Conservation (phyloP, 2,113 vertebrate species). For the Neotragus pygmaeus region DNA sequence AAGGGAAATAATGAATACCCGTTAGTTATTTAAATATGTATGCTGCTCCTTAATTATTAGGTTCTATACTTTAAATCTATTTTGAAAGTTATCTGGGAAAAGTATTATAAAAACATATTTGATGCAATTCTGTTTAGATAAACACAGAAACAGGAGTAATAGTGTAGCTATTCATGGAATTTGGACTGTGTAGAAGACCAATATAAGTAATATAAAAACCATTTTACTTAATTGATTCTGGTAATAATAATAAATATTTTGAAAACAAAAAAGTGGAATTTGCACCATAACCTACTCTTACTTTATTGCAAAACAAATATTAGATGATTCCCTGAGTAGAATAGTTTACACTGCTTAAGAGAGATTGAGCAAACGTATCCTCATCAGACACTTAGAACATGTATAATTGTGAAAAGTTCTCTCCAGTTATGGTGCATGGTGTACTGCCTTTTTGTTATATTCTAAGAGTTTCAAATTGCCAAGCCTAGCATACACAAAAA, state of each 20-base stretch:
- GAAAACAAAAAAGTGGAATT: not conserved
- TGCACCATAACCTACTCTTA: not conserved
- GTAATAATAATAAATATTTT: slow-evolving; percentile 29
- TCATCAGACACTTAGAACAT: not conserved
- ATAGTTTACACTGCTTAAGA: not conserved
- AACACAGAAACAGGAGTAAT: not conserved
- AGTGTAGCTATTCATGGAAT: not conserved
- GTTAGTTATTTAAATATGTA: not conserved
- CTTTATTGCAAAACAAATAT: not conserved
- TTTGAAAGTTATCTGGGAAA: not conserved
- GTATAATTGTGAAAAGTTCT: not conserved
- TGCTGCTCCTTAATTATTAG: not conserved
- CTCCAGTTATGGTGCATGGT: not conserved
- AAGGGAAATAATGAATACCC: not conserved
- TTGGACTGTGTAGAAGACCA: not conserved
- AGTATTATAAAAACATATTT: not conserved
- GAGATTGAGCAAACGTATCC: not conserved
- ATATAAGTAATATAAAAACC: not conserved
- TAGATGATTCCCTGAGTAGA: not conserved
- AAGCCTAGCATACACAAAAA: not conserved
- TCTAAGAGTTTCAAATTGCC: not conserved
- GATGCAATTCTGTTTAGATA: not conserved
- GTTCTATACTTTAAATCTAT: not conserved
- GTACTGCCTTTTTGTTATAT: not conserved
- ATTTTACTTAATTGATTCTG: slow-evolving; percentile 3